Base-by-base conservation (phyloP, 2,797 vertebrate genomes). In the Pseudochirops cupreus region DNA sequence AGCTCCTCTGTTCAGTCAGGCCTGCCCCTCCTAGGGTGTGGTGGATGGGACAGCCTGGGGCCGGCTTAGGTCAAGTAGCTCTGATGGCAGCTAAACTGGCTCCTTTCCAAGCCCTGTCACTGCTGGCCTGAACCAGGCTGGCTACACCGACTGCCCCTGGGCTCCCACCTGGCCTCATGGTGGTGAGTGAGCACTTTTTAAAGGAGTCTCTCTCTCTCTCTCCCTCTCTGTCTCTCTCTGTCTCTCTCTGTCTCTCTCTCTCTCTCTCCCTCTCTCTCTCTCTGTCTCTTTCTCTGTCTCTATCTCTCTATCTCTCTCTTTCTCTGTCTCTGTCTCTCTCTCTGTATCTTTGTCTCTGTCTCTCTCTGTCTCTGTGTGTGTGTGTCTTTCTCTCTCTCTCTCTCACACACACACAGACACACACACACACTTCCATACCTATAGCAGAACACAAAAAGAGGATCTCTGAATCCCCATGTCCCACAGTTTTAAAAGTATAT, bases 91-190 rank as follows among this genome's bases (percentile, higher is more conserved):
- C 59, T 13, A 39, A n/a, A 29, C 46, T 58, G 67, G 33, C 5
- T 33, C 31, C 28, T 4, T 33, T n/a, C 10, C 24, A 39, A 1
- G 2, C 1, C 1, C 58, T 11, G 56, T 4, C 59, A 28, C 91
- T 1, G 16, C 5, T 26, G 56, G 54, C 1, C 28, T 39, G 39
- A 26, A 6, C 10, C 0, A 14, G 53, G 2, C 6, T 0, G 28
- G 5, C 12, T n/a, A 28, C 16, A 56, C 55, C 57, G 56, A 92
- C 53, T 92, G 89, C 31, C 39, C 54, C 5, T 1, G 21, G 0
- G 39, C 50, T 92, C 53, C 24, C 0, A 14, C 52, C 54, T n/a
- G 31, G 55, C 92, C 90, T 14, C 1, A 13, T 14, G 62, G 57
- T 16, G 14, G 14, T 0, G 62, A 53, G 53, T 53, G 53, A 53